These are phyloP conservation scores for Conus ventricosus DNA, from an alignment of 1,140 invertebrate genomes.

Conservation along the genomic window DNA sequence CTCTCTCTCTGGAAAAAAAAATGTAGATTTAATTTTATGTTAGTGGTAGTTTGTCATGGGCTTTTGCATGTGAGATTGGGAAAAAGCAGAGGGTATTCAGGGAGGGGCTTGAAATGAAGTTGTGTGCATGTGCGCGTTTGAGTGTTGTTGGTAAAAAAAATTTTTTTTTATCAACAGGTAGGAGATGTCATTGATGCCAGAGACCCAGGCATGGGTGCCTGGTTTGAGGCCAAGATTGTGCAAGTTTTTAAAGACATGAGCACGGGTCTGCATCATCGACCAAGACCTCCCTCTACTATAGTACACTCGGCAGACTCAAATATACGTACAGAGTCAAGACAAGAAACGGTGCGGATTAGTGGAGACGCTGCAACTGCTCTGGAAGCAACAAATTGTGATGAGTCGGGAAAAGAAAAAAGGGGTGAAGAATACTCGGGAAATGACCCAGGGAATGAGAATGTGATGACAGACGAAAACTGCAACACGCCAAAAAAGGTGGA, in stretches of 20 bases:
- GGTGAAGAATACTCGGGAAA: constrained; percentile 15
- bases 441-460: constrained; percentile 18
- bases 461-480: constrained; percentile 34
- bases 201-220: constrained; percentile 75
- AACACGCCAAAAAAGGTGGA: constrained; percentile 29
- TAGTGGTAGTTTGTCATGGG: too few species aligned
- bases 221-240: constrained; percentile 77
- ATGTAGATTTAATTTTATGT: too few species aligned
- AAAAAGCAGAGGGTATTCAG: too few species aligned
- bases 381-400: constrained; percentile 1
- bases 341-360: too few species aligned
- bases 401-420: constrained; percentile 15
- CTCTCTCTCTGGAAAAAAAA: too few species aligned
- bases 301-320: neutral
- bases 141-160: neutral
- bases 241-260: constrained; percentile 59
- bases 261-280: neutral
- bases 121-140: neutral
- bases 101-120: too few species aligned
- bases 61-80: too few species aligned
- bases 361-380: too few species aligned
- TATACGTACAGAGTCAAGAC: constrained; percentile 4
- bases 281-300: neutral
- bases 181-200: constrained; percentile 85
- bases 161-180: constrained; percentile 65